Conservation (phyloP, 2,888 invertebrate genomes). For the Hydropsyche betteni region DNA sequence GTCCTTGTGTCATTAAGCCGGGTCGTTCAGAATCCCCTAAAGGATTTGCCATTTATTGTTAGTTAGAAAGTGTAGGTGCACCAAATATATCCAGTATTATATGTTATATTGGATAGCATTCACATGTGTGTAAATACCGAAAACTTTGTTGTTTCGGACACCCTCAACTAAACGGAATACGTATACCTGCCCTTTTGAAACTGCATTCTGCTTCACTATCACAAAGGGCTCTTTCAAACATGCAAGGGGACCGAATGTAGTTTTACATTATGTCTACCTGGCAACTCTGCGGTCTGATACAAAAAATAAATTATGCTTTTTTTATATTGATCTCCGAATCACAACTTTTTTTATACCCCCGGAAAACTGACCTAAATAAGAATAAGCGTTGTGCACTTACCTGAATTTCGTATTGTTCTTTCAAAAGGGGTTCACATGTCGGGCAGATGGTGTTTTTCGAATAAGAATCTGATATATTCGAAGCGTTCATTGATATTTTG, state of each 20-base stretch:
- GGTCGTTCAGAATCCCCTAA: no score
- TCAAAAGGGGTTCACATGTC: no score
- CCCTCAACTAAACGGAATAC: constrained; percentile 8
- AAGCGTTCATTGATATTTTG: no score
- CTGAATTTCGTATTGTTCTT: neutral
- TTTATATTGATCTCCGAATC: neutral
- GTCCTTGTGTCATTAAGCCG: no score
- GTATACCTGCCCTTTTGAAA: constrained; percentile 10
- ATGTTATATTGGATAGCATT: neutral
- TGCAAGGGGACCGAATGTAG: neutral
- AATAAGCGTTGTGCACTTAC: neutral
- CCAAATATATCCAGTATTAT: neutral
- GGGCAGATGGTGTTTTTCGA: no score
- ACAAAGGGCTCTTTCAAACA: neutral
- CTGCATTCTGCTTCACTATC: neutral
- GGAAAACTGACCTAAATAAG: constrained; percentile 12
- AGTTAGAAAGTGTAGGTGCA: neutral
- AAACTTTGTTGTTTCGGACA: constrained; percentile 12
- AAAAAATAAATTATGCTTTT: neutral
- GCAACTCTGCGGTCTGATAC: neutral
- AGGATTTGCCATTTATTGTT: no score
- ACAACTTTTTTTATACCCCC: constrained; percentile 5
- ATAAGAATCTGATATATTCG: no score
- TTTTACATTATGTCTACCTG: neutral
- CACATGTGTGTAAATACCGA: constrained; percentile 14